phyloP scores from a whole-genome alignment of 2,113 vertebrate genomes.

The Murina feae region DNA sequence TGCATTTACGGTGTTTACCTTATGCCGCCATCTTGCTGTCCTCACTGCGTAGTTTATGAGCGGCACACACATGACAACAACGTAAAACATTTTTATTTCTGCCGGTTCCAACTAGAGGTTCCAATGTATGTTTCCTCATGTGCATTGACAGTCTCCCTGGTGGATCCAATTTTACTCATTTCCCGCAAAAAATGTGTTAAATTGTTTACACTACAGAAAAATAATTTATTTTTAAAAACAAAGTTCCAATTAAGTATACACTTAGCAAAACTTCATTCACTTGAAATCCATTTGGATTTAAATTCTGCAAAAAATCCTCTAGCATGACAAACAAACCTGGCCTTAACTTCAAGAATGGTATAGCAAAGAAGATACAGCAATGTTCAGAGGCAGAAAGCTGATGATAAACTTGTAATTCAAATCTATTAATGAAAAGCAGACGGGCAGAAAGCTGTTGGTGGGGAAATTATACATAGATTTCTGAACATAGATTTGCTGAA shows the following conservation, averaged over 20 bases:
- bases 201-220: neutral
- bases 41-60: too few relatives aligned
- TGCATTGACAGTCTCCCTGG: too few relatives aligned
- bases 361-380: neutral
- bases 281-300: neutral
- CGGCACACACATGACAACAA: too few relatives aligned
- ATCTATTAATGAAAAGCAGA: slow-evolving; percentile 26
- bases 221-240: neutral
- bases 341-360: neutral
- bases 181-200: too few relatives aligned
- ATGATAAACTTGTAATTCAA: slow-evolving; percentile 10
- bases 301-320: neutral
- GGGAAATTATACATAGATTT: neutral
- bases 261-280: neutral
- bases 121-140: too few relatives aligned
- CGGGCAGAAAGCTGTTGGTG: neutral
- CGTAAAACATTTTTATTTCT: too few relatives aligned
- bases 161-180: too few relatives aligned
- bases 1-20: too few relatives aligned
- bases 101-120: too few relatives aligned
- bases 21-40: too few relatives aligned
- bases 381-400: neutral
- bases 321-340: neutral
- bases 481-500: slow-evolving; percentile 5
- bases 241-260: neutral